Base-by-base conservation (phyloP, 2,888 invertebrate genomes). In the Eulithis testata region DNA sequence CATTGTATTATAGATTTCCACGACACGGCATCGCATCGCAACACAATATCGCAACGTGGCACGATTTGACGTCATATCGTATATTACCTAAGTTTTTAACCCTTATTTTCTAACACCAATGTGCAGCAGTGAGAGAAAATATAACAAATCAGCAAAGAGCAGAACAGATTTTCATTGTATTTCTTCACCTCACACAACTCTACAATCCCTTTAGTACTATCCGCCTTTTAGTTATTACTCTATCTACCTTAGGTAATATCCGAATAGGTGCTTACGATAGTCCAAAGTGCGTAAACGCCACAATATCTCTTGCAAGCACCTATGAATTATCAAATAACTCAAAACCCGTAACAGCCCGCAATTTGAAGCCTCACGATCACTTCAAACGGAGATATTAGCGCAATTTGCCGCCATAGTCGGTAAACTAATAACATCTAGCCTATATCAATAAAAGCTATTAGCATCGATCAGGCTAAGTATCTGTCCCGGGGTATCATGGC, bases 381-480 rank as follows among this genome's bases (percentile, higher is more conserved):
- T 78, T 81, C 85, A 87, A 89, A 85, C 81, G 76, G 83, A 80
- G 80, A 85, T 84, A 90, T 89, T 89, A 90, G 75, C 76, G 82
- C 84, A 85, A 89, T 90, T 89, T 90, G 87, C 70, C 73, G 64
- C 60, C 69, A 65, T 66, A 64, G 68, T 69, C 60, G 76, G 80
- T 83, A 80, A 81, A 82, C 84, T 86, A 84, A 89, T 89, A 88
- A 86, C 82, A 82, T 80, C 84, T 86, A 85, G 84, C 75, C 84
- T 89, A 89, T 91, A 91, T 91, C 92, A 91, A 91, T 91, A 92
- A 91, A 91, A 83, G 86, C 86, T 81, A 91, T 91, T 91, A 91
- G 78, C 86, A 88, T 90, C 90, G 86, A 90, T 91, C 91, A 89
- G 82, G 70, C 80, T 88, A 86, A 89, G 85, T 88, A 88, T 52